Conservation (phyloP, 2,797 vertebrate species). For the Lutjanus campechanus region DNA sequence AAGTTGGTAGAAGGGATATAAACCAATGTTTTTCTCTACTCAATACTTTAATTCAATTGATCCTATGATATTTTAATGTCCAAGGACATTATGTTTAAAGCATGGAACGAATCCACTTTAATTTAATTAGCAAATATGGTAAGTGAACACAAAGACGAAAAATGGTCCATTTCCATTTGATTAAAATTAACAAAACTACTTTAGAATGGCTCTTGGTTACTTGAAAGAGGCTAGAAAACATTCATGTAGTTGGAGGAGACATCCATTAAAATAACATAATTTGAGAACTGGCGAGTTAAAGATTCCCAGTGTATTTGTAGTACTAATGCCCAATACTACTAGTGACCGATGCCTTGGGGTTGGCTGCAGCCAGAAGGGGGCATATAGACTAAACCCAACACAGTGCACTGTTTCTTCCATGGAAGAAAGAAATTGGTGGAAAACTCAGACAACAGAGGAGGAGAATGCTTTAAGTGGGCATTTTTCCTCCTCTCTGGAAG, state of each 20-base stretch:
- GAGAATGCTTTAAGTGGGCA: slow-evolving; percentile 1
- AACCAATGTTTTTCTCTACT: background rate
- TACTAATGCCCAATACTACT: background rate
- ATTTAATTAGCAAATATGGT: background rate
- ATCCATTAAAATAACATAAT: slow-evolving; percentile 8
- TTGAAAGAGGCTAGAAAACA: slow-evolving; percentile 5
- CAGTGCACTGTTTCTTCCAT: background rate
- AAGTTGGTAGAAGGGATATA: background rate
- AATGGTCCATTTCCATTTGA: background rate
- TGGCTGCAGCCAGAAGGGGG: slow-evolving; percentile 10
- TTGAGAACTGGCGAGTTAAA: slow-evolving; percentile 8
- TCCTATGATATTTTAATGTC: background rate
- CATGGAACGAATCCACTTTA: background rate
- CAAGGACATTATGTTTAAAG: background rate
- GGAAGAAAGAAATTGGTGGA: background rate
- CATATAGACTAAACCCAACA: background rate
- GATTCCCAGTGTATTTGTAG: background rate
- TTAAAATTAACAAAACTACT: background rate
- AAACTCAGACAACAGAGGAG: slow-evolving; percentile 7
- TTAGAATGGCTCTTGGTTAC: background rate
- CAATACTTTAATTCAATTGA: background rate
- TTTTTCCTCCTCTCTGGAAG: slow-evolving; percentile 27
- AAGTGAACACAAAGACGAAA: background rate
- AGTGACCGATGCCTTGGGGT: background rate
- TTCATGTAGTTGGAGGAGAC: background rate